A percentile compares a stretch with the other conserved stretches of the same genome.
phyloP scores from a whole-genome alignment of 1,140 invertebrate species.

The Eumaeus atala region DNA sequence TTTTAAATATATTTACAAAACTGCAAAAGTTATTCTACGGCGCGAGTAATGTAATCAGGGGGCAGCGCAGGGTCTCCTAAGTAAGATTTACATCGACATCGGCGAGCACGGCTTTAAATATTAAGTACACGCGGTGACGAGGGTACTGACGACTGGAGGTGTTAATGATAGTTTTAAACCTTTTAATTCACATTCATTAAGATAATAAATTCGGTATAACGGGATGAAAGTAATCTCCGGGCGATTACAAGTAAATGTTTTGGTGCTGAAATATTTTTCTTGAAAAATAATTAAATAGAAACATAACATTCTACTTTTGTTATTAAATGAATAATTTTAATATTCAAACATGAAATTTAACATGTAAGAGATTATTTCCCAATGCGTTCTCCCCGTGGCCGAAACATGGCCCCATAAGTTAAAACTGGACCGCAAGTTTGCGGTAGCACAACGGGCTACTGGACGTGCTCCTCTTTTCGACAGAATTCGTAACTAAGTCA shows the following conservation, averaged over 20 bases:
- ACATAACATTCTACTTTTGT: too few relatives aligned
- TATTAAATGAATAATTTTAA: too few relatives aligned
- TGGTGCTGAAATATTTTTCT: too few relatives aligned
- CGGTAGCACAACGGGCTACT: too few relatives aligned
- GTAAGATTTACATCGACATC: constrained; percentile 34
- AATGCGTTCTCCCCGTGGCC: too few relatives aligned
- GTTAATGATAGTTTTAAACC: constrained; percentile 27
- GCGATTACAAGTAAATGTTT: background rate
- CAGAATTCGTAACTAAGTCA: too few relatives aligned
- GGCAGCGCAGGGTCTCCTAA: constrained; percentile 29
- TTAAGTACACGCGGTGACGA: constrained; percentile 30
- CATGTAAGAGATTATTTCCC: too few relatives aligned
- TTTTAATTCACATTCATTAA: constrained; percentile 15
- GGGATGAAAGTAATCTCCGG: background rate
- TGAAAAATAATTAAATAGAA: too few relatives aligned
- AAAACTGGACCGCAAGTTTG: too few relatives aligned
- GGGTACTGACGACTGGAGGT: constrained; percentile 17
- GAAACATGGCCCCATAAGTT: too few relatives aligned
- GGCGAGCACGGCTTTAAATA: constrained; percentile 28
- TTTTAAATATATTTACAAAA: background rate
- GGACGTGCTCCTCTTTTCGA: too few relatives aligned
- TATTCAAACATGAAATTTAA: too few relatives aligned
- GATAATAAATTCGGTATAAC: background rate
- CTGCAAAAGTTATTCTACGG: constrained; percentile 20
- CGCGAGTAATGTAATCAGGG: constrained; percentile 22